Conservation (phyloP, 1,140 invertebrate species). For the Aphelenchoides besseyi region DNA sequence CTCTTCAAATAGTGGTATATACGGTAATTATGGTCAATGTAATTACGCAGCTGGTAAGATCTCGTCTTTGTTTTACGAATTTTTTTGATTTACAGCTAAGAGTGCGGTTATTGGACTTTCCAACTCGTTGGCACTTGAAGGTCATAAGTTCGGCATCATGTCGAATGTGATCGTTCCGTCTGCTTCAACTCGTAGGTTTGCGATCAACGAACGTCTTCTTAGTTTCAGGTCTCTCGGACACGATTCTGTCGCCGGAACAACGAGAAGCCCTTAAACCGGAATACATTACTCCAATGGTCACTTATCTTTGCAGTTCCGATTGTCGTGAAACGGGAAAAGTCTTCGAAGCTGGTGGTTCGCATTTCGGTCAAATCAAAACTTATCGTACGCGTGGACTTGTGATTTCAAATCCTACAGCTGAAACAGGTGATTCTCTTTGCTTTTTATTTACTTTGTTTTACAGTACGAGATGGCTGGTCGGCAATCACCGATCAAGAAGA, state of each 20-base stretch:
- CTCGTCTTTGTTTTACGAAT: constrained; percentile 57
- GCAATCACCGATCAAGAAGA: constrained; percentile 71
- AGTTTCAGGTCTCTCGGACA: not conserved
- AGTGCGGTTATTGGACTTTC: constrained; percentile 83
- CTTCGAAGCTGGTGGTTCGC: constrained; percentile 89
- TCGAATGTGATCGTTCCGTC: constrained; percentile 80
- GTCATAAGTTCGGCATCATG: constrained; percentile 81
- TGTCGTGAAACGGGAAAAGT: constrained; percentile 79
- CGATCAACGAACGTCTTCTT: constrained; percentile 67
- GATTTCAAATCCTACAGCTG: constrained; percentile 66
- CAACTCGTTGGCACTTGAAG: constrained; percentile 89
- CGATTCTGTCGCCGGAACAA: constrained; percentile 76
- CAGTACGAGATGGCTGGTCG: constrained; percentile 79
- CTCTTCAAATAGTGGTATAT: constrained; percentile 84
- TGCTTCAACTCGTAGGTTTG: constrained; percentile 1
- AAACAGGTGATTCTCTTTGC: constrained; percentile 60
- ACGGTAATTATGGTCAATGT: constrained; percentile 95
- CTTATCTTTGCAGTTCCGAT: constrained; percentile 83
- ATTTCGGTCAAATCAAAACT: constrained; percentile 76
- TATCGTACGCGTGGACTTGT: constrained; percentile 73
- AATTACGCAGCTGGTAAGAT: constrained; percentile 76
- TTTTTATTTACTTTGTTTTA: constrained; percentile 33
- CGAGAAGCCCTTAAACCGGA: constrained; percentile 74
- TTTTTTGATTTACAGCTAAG: constrained; percentile 76
- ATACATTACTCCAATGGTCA: constrained; percentile 87